These are phyloP conservation scores for Meta bourneti DNA, from an alignment of 2,888 invertebrate species.

Conservation along the genomic window DNA sequence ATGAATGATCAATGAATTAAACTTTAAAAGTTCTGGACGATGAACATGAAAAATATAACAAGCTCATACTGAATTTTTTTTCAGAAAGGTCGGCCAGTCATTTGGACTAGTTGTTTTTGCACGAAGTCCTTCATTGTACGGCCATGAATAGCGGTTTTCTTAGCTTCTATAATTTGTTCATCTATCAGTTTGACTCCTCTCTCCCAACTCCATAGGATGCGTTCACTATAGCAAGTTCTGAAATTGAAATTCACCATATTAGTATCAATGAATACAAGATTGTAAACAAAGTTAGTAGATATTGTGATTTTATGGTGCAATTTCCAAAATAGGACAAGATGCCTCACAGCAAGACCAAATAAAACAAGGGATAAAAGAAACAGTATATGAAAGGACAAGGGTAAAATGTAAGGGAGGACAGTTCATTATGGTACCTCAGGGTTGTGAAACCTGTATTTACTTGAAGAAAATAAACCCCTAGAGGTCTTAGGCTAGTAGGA, in stretches of 20 bases:
- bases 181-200: conserved; percentile 80
- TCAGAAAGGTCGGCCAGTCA: conserved; percentile 22
- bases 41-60: conserved; percentile 1
- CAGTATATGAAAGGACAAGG: too few relatives aligned
- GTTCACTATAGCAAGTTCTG: conserved; percentile 80
- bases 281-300: too few relatives aligned
- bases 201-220: conserved; percentile 82
- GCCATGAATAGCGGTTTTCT: conserved; percentile 79
- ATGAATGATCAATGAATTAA: conserved; percentile 23
- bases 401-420: too few relatives aligned
- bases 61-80: background rate
- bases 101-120: background rate
- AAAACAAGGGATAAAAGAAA: too few relatives aligned
- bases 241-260: conserved; percentile 48
- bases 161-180: conserved; percentile 80
- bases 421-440: too few relatives aligned
- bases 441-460: too few relatives aligned
- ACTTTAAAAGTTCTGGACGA: background rate
- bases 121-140: conserved; percentile 78
- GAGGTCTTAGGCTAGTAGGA: too few relatives aligned
- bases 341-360: too few relatives aligned
- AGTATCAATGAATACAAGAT: too few relatives aligned
- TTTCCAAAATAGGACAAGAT: too few relatives aligned
- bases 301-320: too few relatives aligned
- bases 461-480: too few relatives aligned